phyloP scores from a whole-genome alignment of 2,888 invertebrate species.

The Thalpophila matura region DNA sequence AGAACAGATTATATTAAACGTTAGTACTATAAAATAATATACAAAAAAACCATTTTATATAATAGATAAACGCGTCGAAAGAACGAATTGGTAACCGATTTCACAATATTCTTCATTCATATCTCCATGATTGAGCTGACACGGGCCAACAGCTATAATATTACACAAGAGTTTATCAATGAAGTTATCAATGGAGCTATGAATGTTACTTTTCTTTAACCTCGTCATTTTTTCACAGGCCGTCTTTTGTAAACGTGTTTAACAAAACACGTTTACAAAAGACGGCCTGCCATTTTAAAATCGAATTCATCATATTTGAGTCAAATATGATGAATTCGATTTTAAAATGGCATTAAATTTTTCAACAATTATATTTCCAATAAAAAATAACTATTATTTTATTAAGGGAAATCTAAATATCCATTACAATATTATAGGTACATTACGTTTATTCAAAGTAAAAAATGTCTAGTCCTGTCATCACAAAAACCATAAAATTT shows the following conservation, averaged over 20 bases:
- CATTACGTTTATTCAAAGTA: too few species aligned
- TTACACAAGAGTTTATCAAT: conserved; percentile 28
- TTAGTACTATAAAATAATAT: neutral
- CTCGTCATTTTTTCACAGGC: neutral
- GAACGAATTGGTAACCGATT: conserved; percentile 43
- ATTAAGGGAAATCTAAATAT: too few species aligned
- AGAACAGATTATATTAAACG: neutral
- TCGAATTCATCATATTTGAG: too few species aligned
- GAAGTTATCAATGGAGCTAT: conserved; percentile 4
- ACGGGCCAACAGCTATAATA: neutral
- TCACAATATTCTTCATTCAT: conserved; percentile 39
- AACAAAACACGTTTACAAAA: too few species aligned
- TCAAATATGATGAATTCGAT: too few species aligned
- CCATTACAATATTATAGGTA: too few species aligned
- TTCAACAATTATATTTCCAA: too few species aligned
- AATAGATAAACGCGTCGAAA: conserved; percentile 13
- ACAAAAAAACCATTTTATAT: conserved; percentile 10
- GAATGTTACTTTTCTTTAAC: neutral
- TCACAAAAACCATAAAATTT: neutral
- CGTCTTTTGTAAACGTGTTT: neutral
- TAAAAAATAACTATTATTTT: too few species aligned
- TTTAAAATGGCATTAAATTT: too few species aligned
- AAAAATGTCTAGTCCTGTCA: too few species aligned
- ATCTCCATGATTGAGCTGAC: conserved; percentile 1
- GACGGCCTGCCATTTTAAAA: too few species aligned